Evolutionary conservation across 2,888 invertebrate species (phyloP), one percentile per base, ranked within the genome.

Genomic region (Didymodactylos carnosus): DNA sequence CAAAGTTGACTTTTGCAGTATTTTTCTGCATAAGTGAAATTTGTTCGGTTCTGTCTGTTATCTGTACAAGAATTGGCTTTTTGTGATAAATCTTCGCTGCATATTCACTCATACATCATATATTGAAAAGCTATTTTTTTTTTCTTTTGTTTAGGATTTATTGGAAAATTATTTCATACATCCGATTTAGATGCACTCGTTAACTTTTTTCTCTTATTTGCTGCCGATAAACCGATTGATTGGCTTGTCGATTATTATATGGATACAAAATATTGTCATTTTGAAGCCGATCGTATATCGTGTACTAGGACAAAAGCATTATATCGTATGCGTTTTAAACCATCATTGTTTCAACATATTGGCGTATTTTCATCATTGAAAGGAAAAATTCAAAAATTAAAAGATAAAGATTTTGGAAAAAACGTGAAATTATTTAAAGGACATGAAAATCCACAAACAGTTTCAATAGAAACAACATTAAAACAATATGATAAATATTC

Each of bases 351-450:
- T 81, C 93, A 94, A 84, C 97, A 97, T 81, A 90, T 94, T 76
- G 95, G 95, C 5, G 88, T 90, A 27, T 92, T 92, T 80, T 95
- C 95, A 0, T 95, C 95, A 0, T 86, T 97, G 0, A 91, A 89
- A 82, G 95, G 95, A 75, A 97, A 97, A 87, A 90, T 94, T 73
- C 95, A 95, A 81, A 93, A 92, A 84, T 85, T 95, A 0, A 92
- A 91, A 90, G 92, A 93, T 81, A 88, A 89, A 78, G 90, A 91
- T 80, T 94, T 91, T 83, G 92, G 92, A 27, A 90, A 90, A 75
- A 89, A 72, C 88, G 79, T 90, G 69, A 88, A 88, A 13, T 85
- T 90, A 43, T 92, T 88, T 83, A 77, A 81, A 41, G 80, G 83
- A 8, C 84, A 84, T 76, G 79, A 80, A 46, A 83, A 83, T 75